phyloP scores from a whole-genome alignment of 2,888 invertebrate species.

The Desoria tigrina region DNA sequence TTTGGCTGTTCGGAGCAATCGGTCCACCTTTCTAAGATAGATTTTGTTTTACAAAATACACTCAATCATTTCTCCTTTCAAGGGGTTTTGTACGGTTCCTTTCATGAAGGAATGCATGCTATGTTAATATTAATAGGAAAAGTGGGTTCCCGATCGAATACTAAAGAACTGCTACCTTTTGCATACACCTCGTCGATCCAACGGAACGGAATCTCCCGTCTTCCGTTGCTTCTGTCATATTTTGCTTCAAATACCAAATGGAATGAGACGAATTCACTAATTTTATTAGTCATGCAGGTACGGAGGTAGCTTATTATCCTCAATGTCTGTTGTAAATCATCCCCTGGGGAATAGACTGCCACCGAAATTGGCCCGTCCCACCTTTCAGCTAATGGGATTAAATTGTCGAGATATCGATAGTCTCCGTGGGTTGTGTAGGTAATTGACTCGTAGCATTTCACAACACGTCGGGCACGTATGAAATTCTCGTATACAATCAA shows the following conservation, averaged over 20 bases:
- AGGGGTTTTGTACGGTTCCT: too few species aligned
- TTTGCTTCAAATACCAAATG: slow-evolving; percentile 85
- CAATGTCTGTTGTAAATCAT: slow-evolving; percentile 75
- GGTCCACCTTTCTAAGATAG: slow-evolving; percentile 31
- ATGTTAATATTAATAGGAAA: not conserved
- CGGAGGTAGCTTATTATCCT: slow-evolving; percentile 78
- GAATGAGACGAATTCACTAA: slow-evolving; percentile 79
- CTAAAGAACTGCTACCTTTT: too few species aligned
- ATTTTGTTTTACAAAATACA: too few species aligned
- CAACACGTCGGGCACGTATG: slow-evolving; percentile 18
- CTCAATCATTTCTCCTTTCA: not conserved
- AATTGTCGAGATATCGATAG: slow-evolving; percentile 85
- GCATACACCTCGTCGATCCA: slow-evolving; percentile 32
- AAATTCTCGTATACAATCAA: slow-evolving; percentile 39
- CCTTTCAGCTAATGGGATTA: slow-evolving; percentile 77
- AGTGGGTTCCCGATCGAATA: slow-evolving; percentile 1
- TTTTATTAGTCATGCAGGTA: slow-evolving; percentile 70
- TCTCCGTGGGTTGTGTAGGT: slow-evolving; percentile 92
- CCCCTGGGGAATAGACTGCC: slow-evolving; percentile 83
- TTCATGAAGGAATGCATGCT: not conserved
- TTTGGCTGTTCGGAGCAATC: slow-evolving; percentile 28
- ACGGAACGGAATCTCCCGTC: not conserved
- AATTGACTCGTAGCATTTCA: slow-evolving; percentile 78
- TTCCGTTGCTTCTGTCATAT: slow-evolving; percentile 64
- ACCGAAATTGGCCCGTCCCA: slow-evolving; percentile 87